Evolutionary conservation across 1,140 invertebrate genomes (phyloP).

Genomic region (Micrasema longulum): DNA sequence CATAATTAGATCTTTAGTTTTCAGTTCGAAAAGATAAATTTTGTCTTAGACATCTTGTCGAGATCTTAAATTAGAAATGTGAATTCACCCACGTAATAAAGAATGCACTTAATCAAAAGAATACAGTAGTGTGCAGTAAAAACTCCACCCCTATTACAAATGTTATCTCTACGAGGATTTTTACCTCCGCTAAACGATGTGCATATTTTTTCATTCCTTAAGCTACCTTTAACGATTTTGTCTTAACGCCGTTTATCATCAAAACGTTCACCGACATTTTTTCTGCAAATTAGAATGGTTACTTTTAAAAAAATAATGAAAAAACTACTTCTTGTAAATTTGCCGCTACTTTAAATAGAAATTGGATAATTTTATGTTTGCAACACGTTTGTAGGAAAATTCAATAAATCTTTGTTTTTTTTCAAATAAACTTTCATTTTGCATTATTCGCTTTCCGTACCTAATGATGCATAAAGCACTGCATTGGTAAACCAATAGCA

Average conservation of each 20-base stretch:
- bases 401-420: too few relatives aligned
- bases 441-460: too few relatives aligned
- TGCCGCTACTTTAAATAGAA: slow-evolving; percentile 1
- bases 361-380: too few relatives aligned
- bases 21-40: too few relatives aligned
- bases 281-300: slow-evolving; percentile 14
- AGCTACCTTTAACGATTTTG: slow-evolving; percentile 37
- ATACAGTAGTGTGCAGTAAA: too few relatives aligned
- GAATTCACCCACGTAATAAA: too few relatives aligned
- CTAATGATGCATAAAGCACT: too few relatives aligned
- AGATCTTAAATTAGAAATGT: not conserved
- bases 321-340: slow-evolving; percentile 25
- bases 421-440: too few relatives aligned
- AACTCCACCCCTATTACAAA: slow-evolving; percentile 22
- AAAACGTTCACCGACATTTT: slow-evolving; percentile 20
- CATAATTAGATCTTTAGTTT: too few relatives aligned
- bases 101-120: too few relatives aligned
- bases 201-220: slow-evolving; percentile 41
- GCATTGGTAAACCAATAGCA: too few relatives aligned
- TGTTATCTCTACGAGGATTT: slow-evolving; percentile 42
- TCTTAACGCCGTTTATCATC: slow-evolving; percentile 37
- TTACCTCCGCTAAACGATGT: slow-evolving; percentile 41
- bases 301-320: not conserved
- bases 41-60: not conserved
- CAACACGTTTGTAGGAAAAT: too few relatives aligned